Evolutionary conservation across 2,888 invertebrate species (phyloP), one percentile per base, ranked within the genome.

Genomic region (Drosophila mettleri): DNA sequence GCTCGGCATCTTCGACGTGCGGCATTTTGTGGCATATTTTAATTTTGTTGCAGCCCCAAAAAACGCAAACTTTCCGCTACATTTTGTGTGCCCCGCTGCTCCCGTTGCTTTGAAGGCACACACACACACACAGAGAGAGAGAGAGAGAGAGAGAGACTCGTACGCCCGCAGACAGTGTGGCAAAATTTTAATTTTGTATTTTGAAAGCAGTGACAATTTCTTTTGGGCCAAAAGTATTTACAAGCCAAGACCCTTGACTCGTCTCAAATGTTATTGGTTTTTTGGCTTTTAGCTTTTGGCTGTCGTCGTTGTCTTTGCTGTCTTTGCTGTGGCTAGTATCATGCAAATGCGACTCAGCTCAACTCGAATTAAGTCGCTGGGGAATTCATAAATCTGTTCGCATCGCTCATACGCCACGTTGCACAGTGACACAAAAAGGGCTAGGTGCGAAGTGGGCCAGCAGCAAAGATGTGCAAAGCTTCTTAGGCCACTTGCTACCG

Each of bases 11-110:
- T 88, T 83, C 83, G 64, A 70, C 80, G 76, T 75, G 80, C 77
- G 63, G 45, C 78, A 68, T 84, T 84, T 88, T 84, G 84, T 88
- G 87, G 89, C 86, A 90, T 77, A 81, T 84, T 85, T 81, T 83
- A 83, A 89, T 88, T 86, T 86, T 73, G 89, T 78, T 84, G 78
- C 83, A 73, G 70, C 69, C 72, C 62, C 59, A 68, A 77, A 80
- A 80, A 74, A 72, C 64, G 74, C 70, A 78, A 88, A 89, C 66
- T 83, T 87, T 65, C 64, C 64, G 52, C 66, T 65, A 55, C 46
- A 54, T 63, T 63, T 53, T 58, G 22, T 31, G 51, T 22, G 34
- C 33, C 33, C 58, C 39, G 14, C 41, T 31, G 22, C 12, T 53
- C 59, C 53, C 64, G 41, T 41, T 54, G 54, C 79, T 86, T 83